Conservation (phyloP, 2,113 vertebrate genomes). For the Microtus oregoni region DNA sequence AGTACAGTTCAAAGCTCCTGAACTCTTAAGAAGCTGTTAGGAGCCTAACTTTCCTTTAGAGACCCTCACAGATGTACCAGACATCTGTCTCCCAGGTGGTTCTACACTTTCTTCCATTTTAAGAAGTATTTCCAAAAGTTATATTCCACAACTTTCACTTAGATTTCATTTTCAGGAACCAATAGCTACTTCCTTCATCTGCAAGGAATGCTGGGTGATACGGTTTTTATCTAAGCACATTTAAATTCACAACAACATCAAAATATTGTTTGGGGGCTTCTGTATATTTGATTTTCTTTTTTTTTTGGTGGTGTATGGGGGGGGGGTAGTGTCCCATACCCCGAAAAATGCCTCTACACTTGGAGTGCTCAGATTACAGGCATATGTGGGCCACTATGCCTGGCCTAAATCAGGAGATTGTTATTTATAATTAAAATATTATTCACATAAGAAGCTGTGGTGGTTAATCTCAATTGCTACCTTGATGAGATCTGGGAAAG, state of each 20-base stretch:
- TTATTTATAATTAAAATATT: not conserved
- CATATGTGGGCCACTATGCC: not conserved
- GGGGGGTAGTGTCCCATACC: not conserved
- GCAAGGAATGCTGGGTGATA: not conserved
- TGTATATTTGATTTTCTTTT: not conserved
- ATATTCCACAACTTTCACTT: slow-evolving; percentile 22
- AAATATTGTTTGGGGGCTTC: not conserved
- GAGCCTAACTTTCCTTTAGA: not conserved
- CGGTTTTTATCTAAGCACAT: slow-evolving; percentile 26
- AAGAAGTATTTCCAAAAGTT: not conserved
- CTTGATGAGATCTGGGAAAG: not conserved
- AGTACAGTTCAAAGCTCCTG: not conserved
- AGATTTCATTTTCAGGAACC: not conserved
- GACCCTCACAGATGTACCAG: no score
- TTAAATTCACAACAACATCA: not conserved
- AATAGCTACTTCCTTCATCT: not conserved
- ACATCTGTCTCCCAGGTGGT: not conserved
- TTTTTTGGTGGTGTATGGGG: not conserved
- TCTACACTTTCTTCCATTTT: not conserved
- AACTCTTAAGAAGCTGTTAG: not conserved
- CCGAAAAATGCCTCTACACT: not conserved
- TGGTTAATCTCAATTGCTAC: not conserved
- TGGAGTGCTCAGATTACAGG: not conserved
- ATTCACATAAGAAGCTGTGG: not conserved
- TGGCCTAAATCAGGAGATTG: not conserved